These are phyloP conservation scores for Drosophila sproati DNA, from an alignment of 1,140 invertebrate genomes.

Conservation along the genomic window DNA sequence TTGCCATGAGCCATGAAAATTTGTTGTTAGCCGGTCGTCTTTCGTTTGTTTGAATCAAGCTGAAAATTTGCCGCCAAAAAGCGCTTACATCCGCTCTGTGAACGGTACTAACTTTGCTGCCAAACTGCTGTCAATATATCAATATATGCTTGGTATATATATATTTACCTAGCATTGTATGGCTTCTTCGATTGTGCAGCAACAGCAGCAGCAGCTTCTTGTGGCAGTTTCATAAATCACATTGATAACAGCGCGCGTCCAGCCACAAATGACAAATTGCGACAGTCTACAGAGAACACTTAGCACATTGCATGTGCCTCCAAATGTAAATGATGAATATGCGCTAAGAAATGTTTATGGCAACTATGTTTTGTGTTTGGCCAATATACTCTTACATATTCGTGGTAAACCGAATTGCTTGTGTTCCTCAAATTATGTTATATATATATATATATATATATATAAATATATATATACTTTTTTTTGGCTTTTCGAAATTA, in stretches of 20 bases:
- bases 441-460: no score
- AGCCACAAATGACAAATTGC: slow-evolving; percentile 70
- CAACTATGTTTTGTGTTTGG: no score
- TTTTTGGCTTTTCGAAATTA: no score
- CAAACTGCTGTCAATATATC: slow-evolving; percentile 7
- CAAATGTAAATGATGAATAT: slow-evolving; percentile 5
- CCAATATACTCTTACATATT: not conserved
- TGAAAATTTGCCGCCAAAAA: slow-evolving; percentile 60
- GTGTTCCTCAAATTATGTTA: not conserved
- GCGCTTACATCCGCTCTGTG: slow-evolving; percentile 60
- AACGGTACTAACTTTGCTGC: slow-evolving; percentile 8
- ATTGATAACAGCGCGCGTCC: slow-evolving; percentile 45
- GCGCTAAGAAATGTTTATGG: not conserved
- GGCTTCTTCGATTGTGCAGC: slow-evolving; percentile 37
- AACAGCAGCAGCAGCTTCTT: slow-evolving; percentile 20
- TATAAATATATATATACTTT: no score
- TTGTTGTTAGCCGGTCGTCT: slow-evolving; percentile 21
- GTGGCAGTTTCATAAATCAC: slow-evolving; percentile 47
- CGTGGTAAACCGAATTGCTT: not conserved
- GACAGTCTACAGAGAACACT: not conserved
- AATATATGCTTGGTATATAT: not conserved
- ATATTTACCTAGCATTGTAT: slow-evolving; percentile 5
- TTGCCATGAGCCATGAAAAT: slow-evolving; percentile 75
- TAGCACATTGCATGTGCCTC: not conserved
- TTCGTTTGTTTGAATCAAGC: slow-evolving; percentile 58